Evolutionary conservation across 1,140 invertebrate genomes (phyloP), one percentile per base, ranked within the genome.

Genomic region (Colletes gigas): DNA sequence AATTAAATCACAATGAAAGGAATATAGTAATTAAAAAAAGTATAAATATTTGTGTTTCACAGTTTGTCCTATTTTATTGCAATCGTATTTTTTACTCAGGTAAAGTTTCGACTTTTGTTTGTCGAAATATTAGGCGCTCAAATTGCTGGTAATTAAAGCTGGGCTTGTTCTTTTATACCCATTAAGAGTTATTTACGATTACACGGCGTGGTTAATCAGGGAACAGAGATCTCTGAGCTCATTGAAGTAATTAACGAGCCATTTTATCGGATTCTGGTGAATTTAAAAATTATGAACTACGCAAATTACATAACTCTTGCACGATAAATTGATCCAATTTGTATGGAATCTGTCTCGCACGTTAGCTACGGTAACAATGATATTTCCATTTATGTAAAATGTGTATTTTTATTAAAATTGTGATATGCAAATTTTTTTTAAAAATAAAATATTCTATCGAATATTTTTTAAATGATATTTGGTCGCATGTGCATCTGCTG

Each of bases 111-210:
- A 50, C 9, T 63, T 52, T 21, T 47, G 1, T 30, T 17, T 8
- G 52, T n/a, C 19, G 6, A 10, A 67, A 41, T 9, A 30, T 14
- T 17, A n/a, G 21, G 12, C 44, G 54, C 21, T 41, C n/a, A 41
- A 60, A 69, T 70, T 30, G 14, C 8, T 15, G 17, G 15, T 1
- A 70, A 14, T n/a, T 44, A 47, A 67, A 21, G 10, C 65, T 12
- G 41, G 15, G 41, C 41, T 50, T 50, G 54, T 70, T 60, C 66
- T 77, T 69, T 77, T 21, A n/a, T 39, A n/a, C 66, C 55, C 55
- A 69, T 69, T 77, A 70, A 41, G 21, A 59, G 66, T 59, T 77
- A 60, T 77, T 70, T 77, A 60, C 52, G 75, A 60, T 59, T 77
- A 59, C 66, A 12, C 6, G 41, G 44, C 19, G 21, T 17, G 66